phyloP scores from a whole-genome alignment of 2,888 invertebrate genomes.

The Acrocera orbiculus region DNA sequence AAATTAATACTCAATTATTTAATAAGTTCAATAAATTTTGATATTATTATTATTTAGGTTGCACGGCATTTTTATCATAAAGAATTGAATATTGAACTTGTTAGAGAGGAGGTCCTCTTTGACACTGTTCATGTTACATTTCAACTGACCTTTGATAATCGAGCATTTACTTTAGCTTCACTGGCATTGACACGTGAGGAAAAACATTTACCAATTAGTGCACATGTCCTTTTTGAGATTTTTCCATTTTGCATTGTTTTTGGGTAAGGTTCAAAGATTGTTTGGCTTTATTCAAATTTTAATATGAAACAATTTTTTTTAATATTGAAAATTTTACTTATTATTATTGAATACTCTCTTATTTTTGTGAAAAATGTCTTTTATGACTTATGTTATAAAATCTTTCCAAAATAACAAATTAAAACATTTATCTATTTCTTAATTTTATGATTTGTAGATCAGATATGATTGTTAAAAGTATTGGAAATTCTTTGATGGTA shows the following conservation, averaged over 20 bases:
- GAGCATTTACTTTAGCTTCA: slow-evolving; percentile 70
- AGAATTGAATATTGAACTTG: slow-evolving; percentile 78
- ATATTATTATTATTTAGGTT: too few species aligned
- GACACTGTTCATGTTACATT: slow-evolving; percentile 89
- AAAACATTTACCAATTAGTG: slow-evolving; percentile 73
- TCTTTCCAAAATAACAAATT: too few species aligned
- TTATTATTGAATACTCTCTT: too few species aligned
- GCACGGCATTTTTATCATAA: slow-evolving; percentile 89
- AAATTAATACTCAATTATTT: too few species aligned
- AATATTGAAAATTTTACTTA: too few species aligned
- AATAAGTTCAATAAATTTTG: slow-evolving; percentile 7
- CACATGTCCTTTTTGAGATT: slow-evolving; percentile 83
- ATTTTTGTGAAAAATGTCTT: too few species aligned
- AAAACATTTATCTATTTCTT: too few species aligned
- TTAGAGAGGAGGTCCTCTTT: slow-evolving; percentile 70
- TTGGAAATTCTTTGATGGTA: slow-evolving; percentile 79
- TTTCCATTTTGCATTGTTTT: slow-evolving; percentile 97
- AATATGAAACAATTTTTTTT: too few species aligned
- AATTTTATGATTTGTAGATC: slow-evolving; percentile 37
- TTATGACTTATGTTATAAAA: too few species aligned
- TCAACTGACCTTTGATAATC: slow-evolving; percentile 85
- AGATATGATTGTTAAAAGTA: slow-evolving; percentile 74
- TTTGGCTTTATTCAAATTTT: too few species aligned
- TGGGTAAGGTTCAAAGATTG: slow-evolving; percentile 42
- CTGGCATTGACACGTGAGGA: slow-evolving; percentile 74